phyloP scores from a whole-genome alignment of 2,888 invertebrate genomes.

The Ganaspis brasiliensis region DNA sequence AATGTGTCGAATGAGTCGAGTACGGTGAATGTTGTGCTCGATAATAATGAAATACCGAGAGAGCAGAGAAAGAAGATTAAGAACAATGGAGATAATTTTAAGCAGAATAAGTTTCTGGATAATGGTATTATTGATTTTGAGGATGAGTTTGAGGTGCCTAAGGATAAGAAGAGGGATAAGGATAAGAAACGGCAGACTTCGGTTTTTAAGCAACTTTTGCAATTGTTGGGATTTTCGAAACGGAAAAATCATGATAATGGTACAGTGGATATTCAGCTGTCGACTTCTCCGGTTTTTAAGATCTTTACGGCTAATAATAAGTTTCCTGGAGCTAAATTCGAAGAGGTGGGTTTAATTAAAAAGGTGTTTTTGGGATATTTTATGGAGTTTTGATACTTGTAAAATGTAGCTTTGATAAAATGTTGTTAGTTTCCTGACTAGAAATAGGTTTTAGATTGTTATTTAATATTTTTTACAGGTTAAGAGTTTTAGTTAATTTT shows the following conservation, averaged over 20 bases:
- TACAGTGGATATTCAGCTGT: conserved; percentile 10
- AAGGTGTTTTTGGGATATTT: no score
- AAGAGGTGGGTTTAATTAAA: conserved; percentile 9
- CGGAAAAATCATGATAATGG: neutral
- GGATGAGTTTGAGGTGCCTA: conserved; percentile 13
- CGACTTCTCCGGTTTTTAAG: conserved; percentile 31
- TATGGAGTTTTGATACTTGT: no score
- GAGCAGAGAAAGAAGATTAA: neutral
- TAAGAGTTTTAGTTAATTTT: no score
- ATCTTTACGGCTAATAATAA: conserved; percentile 23
- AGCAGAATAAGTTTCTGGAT: conserved; percentile 28
- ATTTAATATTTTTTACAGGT: no score
- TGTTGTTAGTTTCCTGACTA: no score
- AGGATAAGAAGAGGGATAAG: conserved; percentile 14
- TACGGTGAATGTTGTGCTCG: neutral
- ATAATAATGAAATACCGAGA: conserved; percentile 2
- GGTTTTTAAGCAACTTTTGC: conserved; percentile 13
- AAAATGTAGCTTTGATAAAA: no score
- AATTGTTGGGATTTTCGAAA: conserved; percentile 22
- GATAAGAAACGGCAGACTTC: conserved; percentile 23
- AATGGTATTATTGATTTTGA: conserved; percentile 45
- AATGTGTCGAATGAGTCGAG: neutral
- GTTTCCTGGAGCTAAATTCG: conserved; percentile 7
- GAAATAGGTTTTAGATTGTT: no score
- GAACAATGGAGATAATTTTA: neutral